phyloP scores from a whole-genome alignment of 2,113 vertebrate genomes.

The Uria aalge region DNA sequence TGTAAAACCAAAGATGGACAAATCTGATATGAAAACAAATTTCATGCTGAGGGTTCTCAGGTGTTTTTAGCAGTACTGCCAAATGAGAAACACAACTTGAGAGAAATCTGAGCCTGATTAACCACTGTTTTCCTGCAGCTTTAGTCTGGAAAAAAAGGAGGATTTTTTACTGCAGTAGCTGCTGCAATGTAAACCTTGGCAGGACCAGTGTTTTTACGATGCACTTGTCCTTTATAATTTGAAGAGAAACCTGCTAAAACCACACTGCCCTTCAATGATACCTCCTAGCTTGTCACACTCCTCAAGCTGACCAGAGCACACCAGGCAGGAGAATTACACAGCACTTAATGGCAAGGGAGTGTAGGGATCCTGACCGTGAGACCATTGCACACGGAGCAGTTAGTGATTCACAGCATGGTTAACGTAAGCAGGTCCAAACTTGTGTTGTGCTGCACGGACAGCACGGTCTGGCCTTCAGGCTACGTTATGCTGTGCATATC shows the following conservation, averaged over 20 bases:
- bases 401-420: background rate
- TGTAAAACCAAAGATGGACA: background rate
- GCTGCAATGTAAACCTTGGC: background rate
- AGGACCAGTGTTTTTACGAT: background rate
- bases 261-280: background rate
- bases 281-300: background rate
- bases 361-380: background rate
- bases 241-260: background rate
- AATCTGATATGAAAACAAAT: background rate
- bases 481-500: accelerated
- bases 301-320: background rate
- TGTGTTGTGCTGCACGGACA: background rate
- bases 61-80: background rate
- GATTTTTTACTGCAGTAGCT: background rate
- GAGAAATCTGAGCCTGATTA: background rate
- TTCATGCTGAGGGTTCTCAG: slow-evolving; percentile 14
- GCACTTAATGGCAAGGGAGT: background rate
- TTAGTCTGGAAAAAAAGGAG: background rate
- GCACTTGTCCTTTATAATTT: background rate
- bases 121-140: background rate
- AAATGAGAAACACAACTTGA: slow-evolving; percentile 14
- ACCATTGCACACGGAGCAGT: accelerated
- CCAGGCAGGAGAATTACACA: background rate
- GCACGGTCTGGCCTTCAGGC: background rate
- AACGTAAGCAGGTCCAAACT: background rate